A percentile compares a stretch with the other conserved stretches of the same genome.
These are phyloP conservation scores for roundworm (Caenorhabditis elegans) DNA, from an alignment of 1,140 invertebrate genomes.

Conservation along the genomic window DNA sequence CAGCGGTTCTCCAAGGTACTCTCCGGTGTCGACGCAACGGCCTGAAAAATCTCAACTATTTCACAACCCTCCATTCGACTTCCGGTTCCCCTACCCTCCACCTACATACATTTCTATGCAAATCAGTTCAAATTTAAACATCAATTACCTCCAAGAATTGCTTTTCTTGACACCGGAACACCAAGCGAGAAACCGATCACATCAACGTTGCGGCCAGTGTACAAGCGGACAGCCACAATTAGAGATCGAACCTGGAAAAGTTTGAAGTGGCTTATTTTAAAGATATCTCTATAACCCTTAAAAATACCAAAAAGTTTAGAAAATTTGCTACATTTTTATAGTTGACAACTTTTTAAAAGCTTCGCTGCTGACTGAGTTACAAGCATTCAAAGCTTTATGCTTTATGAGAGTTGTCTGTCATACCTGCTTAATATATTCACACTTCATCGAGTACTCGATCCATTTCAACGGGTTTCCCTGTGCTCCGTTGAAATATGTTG, in stretches of 20 bases:
- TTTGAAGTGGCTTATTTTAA: background rate
- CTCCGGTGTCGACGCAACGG: conserved; percentile 62
- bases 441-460: conserved; percentile 56
- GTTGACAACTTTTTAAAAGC: no score
- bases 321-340: no score
- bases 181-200: conserved; percentile 65
- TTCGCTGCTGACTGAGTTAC: no score
- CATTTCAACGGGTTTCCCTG: conserved; percentile 64
- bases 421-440: conserved; percentile 45
- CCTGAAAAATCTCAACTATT: conserved; percentile 40
- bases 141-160: conserved; percentile 59
- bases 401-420: no score
- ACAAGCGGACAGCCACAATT: conserved; percentile 63
- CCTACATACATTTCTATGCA: conserved; percentile 10
- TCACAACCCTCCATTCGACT: background rate
- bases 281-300: background rate
- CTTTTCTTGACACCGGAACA: conserved; percentile 61
- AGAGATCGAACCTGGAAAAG: conserved; percentile 56
- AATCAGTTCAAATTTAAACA: conserved; percentile 31
- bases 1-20: conserved; percentile 58
- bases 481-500: conserved; percentile 63
- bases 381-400: no score
- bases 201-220: conserved; percentile 61
- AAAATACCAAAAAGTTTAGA: no score
- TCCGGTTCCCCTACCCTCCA: background rate